Base-by-base conservation (phyloP, 2,113 vertebrate genomes). In the Grus americana region DNA sequence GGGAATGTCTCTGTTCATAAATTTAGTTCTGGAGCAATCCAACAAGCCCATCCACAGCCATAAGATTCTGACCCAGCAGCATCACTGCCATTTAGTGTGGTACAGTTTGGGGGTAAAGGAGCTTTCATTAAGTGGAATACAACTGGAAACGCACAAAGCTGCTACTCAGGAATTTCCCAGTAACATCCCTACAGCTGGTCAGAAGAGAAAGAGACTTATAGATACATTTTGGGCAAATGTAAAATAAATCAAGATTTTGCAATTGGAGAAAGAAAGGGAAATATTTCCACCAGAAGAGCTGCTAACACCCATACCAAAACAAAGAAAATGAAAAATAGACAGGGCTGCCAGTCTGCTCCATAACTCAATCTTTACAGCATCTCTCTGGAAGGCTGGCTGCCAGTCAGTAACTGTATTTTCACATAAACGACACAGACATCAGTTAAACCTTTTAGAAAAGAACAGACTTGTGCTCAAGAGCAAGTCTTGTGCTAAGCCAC, bases 241-340 rank as follows among this genome's bases (percentile, higher is more conserved):
- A 47, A 76, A 78, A 67, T 26, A 65, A 46, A 50, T 9, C 46
- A 68, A 50, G 15, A 24, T 68, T 85, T 36, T 79, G 15, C 30
- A 61, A 40, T 11, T 15, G 11, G 27, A 82, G 40, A 63, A 74
- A 92, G 17, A 84, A 67, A 88, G 44, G 14, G 13, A 79, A 94
- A 23, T 67, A 57, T 66, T 95, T 95, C 62, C 15, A 76, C 40
- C 68, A 74, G n/a, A 83, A 52, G 5, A 79, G 30, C 44, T 88
- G 26, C 79, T 86, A 90, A 61, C 12, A 86, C 8, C 49, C 58
- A 40, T 65, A 72, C 36, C 32, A 68, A 86, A 95, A 61, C 62
- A 92, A 82, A 86, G 30, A 20, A 94, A 94, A 93, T 67, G 18
- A 83, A 79, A 95, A 80, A 72, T 79, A 66, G 62, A 72, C 46